A percentile compares a stretch with the other conserved stretches of the same genome.
phyloP scores from a whole-genome alignment of 2,888 invertebrate genomes.

The Diarsia dahlii region DNA sequence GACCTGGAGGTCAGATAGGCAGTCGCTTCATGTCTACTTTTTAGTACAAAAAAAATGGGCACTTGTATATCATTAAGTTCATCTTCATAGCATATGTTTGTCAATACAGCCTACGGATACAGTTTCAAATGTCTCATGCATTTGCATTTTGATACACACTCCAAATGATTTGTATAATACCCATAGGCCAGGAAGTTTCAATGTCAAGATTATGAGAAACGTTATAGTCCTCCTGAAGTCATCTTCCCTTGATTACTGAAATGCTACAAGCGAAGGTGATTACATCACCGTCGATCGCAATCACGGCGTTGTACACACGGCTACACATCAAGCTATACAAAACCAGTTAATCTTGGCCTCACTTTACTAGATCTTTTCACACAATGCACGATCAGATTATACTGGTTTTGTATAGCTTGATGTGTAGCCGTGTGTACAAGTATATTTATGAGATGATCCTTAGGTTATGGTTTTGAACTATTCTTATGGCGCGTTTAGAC shows the following conservation, averaged over 20 bases:
- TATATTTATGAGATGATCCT: constrained; percentile 60
- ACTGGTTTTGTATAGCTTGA: too few species aligned
- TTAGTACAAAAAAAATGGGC: background rate
- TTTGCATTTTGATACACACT: constrained; percentile 41
- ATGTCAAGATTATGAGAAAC: constrained; percentile 25
- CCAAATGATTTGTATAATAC: constrained; percentile 21
- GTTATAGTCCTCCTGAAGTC: constrained; percentile 17
- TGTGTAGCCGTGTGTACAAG: too few species aligned
- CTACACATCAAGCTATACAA: too few species aligned
- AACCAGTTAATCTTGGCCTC: too few species aligned
- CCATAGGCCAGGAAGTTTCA: constrained; percentile 4
- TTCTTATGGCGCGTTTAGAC: constrained; percentile 41
- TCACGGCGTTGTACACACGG: constrained; percentile 52
- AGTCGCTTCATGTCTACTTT: too few species aligned
- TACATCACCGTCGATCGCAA: constrained; percentile 63
- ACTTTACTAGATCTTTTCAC: too few species aligned
- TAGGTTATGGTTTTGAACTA: constrained; percentile 40
- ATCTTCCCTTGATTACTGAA: constrained; percentile 55
- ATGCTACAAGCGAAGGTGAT: constrained; percentile 52
- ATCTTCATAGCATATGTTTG: background rate
- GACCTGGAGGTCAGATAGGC: too few species aligned
- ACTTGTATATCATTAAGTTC: background rate
- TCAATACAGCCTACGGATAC: background rate
- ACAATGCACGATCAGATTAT: too few species aligned
- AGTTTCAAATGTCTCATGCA: constrained; percentile 28